Evolutionary conservation across 2,888 invertebrate species (phyloP).

Genomic region (Metellina segmentata): DNA sequence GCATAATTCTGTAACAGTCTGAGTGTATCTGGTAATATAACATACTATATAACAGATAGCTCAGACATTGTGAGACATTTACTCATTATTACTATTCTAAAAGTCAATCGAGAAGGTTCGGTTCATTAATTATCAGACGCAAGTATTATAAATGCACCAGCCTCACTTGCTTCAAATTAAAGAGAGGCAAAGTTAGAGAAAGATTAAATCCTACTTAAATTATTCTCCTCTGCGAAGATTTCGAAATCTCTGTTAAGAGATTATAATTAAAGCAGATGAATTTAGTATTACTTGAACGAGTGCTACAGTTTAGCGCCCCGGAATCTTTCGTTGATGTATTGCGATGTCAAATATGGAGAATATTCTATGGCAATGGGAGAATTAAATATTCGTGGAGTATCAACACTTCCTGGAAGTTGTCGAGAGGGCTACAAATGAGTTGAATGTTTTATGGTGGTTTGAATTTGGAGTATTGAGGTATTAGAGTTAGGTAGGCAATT

Average conservation of each 20-base stretch:
- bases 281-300: neutral
- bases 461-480: no score
- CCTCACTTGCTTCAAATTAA: neutral
- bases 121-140: neutral
- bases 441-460: no score
- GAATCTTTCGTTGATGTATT: neutral
- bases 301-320: neutral
- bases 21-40: neutral
- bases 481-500: no score
- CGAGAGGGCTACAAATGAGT: no score
- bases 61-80: neutral
- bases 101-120: neutral
- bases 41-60: neutral
- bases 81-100: neutral
- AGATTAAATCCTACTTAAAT: neutral
- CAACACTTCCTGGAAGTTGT: neutral
- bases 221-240: neutral
- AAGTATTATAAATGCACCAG: neutral
- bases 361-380: neutral
- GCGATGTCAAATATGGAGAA: neutral
- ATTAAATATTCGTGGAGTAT: neutral
- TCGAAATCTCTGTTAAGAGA: neutral
- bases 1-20: neutral
- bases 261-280: neutral
- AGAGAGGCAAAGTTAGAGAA: neutral